Evolutionary conservation across 1,140 invertebrate species (phyloP).

Genomic region (Drosophila nigromelanica): DNA sequence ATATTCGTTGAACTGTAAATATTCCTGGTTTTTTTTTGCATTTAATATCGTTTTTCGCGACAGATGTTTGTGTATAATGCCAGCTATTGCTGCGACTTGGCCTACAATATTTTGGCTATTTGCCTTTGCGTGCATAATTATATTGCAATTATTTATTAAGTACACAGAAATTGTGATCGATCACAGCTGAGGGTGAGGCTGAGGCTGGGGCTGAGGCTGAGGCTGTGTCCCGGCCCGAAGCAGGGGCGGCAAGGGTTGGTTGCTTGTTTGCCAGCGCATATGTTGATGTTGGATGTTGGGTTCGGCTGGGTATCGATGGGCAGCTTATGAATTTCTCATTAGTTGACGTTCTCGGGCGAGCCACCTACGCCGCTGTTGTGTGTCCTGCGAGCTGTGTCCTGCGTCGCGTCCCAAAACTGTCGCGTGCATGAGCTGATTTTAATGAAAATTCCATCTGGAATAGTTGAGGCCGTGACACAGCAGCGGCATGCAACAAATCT

Average conservation of each 20-base stretch:
- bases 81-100: constrained; percentile 39
- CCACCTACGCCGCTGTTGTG: constrained; percentile 44
- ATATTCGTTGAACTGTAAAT: constrained; percentile 3
- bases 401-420: constrained; percentile 51
- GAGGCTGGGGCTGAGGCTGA: not conserved
- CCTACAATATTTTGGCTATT: constrained; percentile 62
- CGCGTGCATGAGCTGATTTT: constrained; percentile 76
- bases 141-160: constrained; percentile 82
- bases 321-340: constrained; percentile 81
- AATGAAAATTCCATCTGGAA: constrained; percentile 81
- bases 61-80: constrained; percentile 65
- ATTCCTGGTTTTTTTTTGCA: constrained; percentile 16
- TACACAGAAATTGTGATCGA: constrained; percentile 78
- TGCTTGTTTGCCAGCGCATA: constrained; percentile 34
- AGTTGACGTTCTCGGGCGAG: constrained; percentile 45
- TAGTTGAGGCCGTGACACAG: constrained; percentile 70
- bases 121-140: constrained; percentile 71
- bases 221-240: not conserved
- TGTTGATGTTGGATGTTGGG: constrained; percentile 27
- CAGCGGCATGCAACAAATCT: constrained; percentile 62
- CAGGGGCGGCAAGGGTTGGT: constrained; percentile 10
- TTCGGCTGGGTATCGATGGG: constrained; percentile 23
- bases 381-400: constrained; percentile 8
- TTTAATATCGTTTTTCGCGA: constrained; percentile 60
- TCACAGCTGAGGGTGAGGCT: constrained; percentile 38